Base-by-base conservation (phyloP, 2,797 vertebrate species). In the Amblyopsis hoosieri region DNA sequence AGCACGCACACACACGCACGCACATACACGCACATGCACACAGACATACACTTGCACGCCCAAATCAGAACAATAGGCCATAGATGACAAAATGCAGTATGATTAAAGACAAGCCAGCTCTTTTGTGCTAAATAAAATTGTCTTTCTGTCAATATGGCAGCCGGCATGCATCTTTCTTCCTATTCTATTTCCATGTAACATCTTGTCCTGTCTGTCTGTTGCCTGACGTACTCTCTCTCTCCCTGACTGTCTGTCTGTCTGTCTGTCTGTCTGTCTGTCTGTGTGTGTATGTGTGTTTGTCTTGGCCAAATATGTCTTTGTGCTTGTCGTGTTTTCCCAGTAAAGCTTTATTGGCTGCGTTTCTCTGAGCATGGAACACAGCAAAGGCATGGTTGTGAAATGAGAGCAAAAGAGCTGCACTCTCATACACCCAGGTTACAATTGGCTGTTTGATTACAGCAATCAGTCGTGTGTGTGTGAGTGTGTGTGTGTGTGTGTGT, bases 361-460 rank as follows among this genome's bases (percentile, higher is more conserved):
- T 2, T 19, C 8, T 5, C 46, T 53, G 73, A 69, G 64, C 57
- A 60, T 51, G 66, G 69, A n/a, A 51, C 42, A 37, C 15, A 37
- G 59, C 42, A 61, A 37, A 15, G 59, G 42, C 17, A 64, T 64
- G 54, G 57, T 58, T 59, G 51, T 58, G 46, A 78, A 63, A 79
- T 79, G 80, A 76, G 78, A 77, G 76, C 83, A 80, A 83, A 80
- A 75, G 75, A 49, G 19, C 4, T 0, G 61, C 74, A 48, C 67
- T 72, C 74, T 68, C 12, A 14, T 29, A 37, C 14, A 14, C 71
- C 64, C 62, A 19, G 60, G 69, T 70, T 74, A n/a, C 62, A 63
- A 60, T 52, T 59, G 13, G 23, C 62, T 69, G 67, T 67, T 75
- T 85, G 83, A 87, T 87, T 86, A 86, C 74, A 80, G 71, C 75